Base-by-base conservation (phyloP, 2,113 vertebrate species). In the Steatornis caripensis region DNA sequence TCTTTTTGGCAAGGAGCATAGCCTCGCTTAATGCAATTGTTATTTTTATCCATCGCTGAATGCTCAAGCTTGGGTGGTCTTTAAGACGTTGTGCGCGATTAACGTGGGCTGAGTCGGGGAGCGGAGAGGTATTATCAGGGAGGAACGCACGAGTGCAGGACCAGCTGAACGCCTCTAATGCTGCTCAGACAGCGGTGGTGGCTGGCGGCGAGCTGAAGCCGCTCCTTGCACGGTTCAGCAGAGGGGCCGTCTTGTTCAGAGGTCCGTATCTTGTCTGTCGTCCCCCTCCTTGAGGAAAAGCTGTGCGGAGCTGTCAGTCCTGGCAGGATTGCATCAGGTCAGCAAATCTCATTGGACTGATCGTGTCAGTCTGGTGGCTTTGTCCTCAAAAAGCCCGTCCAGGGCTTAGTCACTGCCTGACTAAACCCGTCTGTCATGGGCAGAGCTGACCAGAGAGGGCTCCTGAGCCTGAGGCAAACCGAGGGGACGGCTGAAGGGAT, bases 41-140 rank as follows among this genome's bases (percentile, higher is more conserved):
- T 97, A 87, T 93, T 97, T 93, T 87, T 88, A 91, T 93, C 89
- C 58, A 29, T 75, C 0, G 0, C 81, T 21, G 84, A 71, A 70
- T 2, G 54, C 71, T 77, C 87, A 0, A 45, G 51, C 91, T 95
- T 95, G 94, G 93, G 96, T 97, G 96, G 96, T 97, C 91, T 62
- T 32, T 70, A 66, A 51, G 78, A 46, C 0, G 0, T 30, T 0
- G 0, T 41, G 34, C 69, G 54, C 37, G 4, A 29, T 81, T 72
- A 90, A 41, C 1, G 1, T 54, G 69, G 89, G 70, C 80, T 72
- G 95, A 64, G 57, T 2, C 1, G 4, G 45, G 75, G 46, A 74
- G 61, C 0, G 7, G 54, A 80, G 83, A 77, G 41, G 53, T 39
- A 39, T 93, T 91, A 65, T n/a, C 4, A 5, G 53, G 49, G 64